Base-by-base conservation (phyloP, 2,113 vertebrate genomes). In the Picathartes gymnocephalus region DNA sequence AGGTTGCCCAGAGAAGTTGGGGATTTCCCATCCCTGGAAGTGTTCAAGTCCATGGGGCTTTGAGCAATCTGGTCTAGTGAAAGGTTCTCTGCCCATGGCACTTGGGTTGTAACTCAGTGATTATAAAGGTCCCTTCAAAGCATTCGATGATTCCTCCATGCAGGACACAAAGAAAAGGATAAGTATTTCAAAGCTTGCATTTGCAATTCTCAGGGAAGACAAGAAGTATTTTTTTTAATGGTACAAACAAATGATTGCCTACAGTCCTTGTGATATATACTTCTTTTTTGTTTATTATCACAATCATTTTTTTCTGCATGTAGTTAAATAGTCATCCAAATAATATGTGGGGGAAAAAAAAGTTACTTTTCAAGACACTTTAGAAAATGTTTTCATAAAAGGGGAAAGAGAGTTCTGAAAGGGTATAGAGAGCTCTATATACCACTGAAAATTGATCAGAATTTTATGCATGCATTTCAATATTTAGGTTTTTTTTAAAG, bases 281-380 rank as follows among this genome's bases (percentile, higher is more conserved):
- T 0, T 60, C 6, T 37, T 57, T 6, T 40, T 86, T 48, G 6
- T 27, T 35, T 42, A 57, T 35, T 56, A 44, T 15, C 15, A 19
- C 42, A 69, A 13, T 40, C 0, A 10, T 25, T 35, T 83, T 50
- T 74, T 57, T 70, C 13, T 40, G 5, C 39, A 25, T 57, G 4
- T 19, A 61, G 7, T 56, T 64, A 40, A 65, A 25, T 2, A 30
- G 25, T 45, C 17, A 73, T 16, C 5, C 5, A 81, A 78, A 65
- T 6, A 39, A 27, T 7, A n/a, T 23, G 7, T 4, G 5, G 1
- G 6, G 10, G 12, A 1, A 15, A 44, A 24, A 13, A 27, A 27
- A 19, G 4, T 10, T 33, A 33, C 0, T 8, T 61, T 82, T 66
- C 39, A 74, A 58, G 11, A 4, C 4, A 30, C 11, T 58, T 61